Percentiles rank a stretch among this genome's conserved stretches.
phyloP scores from a whole-genome alignment of 2,888 invertebrate species.

The Drosophila algonquin region DNA sequence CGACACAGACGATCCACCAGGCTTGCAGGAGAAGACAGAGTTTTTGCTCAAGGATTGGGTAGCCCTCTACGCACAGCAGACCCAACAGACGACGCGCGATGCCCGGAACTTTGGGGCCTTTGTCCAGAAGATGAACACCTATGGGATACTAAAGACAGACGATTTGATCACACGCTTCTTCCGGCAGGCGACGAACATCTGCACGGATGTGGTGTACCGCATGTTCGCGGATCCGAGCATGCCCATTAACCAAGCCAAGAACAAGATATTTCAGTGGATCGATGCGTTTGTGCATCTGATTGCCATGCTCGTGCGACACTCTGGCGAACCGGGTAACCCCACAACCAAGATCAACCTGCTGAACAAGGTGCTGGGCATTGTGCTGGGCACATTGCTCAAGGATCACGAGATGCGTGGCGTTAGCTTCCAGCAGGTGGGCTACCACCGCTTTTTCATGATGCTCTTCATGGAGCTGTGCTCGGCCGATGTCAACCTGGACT shows the following conservation, averaged over 20 bases:
- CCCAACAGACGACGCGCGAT: constrained; percentile 88
- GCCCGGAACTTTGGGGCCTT: constrained; percentile 96
- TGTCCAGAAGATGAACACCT: constrained; percentile 98
- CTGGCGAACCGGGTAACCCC: constrained; percentile 94
- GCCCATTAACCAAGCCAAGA: constrained; percentile 88
- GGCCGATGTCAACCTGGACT: constrained; percentile 96
- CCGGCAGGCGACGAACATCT: constrained; percentile 97
- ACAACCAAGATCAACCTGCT: constrained; percentile 96
- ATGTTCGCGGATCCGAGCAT: constrained; percentile 89
- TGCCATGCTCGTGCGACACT: constrained; percentile 96
- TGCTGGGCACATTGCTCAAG: constrained; percentile 96
- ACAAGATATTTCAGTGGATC: constrained; percentile 97
- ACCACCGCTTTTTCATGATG: constrained; percentile 98
- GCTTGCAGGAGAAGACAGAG: constrained; percentile 97
- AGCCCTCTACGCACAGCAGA: constrained; percentile 90
- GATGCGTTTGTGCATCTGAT: constrained; percentile 98
- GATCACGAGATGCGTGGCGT: constrained; percentile 96
- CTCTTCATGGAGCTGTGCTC: constrained; percentile 98
- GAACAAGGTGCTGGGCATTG: constrained; percentile 97
- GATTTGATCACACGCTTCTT: constrained; percentile 98
- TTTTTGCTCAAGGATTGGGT: constrained; percentile 98
- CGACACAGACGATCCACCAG: constrained; percentile 96
- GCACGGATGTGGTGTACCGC: constrained; percentile 96
- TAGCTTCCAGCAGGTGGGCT: constrained; percentile 97
- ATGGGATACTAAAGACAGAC: constrained; percentile 98